phyloP scores from a whole-genome alignment of 2,113 vertebrate genomes.

The Scortum barcoo region DNA sequence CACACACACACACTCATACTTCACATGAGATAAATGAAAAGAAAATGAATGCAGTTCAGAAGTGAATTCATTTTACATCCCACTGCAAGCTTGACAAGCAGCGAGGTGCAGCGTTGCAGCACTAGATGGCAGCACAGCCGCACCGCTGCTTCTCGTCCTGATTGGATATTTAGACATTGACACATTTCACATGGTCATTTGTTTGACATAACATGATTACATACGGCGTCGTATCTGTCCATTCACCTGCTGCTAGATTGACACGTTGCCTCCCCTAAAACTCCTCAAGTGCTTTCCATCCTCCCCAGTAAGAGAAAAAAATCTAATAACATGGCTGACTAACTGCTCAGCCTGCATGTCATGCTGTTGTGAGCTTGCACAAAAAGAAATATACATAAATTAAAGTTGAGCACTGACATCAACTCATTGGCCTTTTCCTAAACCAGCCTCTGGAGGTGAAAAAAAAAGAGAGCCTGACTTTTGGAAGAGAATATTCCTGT shows the following conservation, averaged over 20 bases:
- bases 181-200: slow-evolving; percentile 41
- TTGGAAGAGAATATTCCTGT: slow-evolving; percentile 63
- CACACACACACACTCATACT: slow-evolving; percentile 20
- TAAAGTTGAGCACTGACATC: slow-evolving; percentile 75
- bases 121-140: slow-evolving; percentile 76
- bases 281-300: slow-evolving; percentile 49
- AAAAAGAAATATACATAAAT: slow-evolving; percentile 80
- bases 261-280: slow-evolving; percentile 53
- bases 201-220: slow-evolving; percentile 63
- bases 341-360: slow-evolving; percentile 77
- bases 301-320: slow-evolving; percentile 55
- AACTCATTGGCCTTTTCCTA: slow-evolving; percentile 63
- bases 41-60: slow-evolving; percentile 48
- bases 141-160: neutral
- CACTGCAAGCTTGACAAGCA: neutral
- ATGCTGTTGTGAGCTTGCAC: slow-evolving; percentile 75
- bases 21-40: slow-evolving; percentile 50
- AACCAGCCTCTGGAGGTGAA: slow-evolving; percentile 60
- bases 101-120: slow-evolving; percentile 26
- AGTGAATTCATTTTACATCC: slow-evolving; percentile 33
- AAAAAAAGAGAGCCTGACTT: slow-evolving; percentile 52
- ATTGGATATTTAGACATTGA: slow-evolving; percentile 41
- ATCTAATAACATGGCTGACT: slow-evolving; percentile 85
- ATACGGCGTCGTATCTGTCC: slow-evolving; percentile 47
- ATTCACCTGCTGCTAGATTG: slow-evolving; percentile 53